phyloP scores from a whole-genome alignment of 2,113 vertebrate species.

The Atlantisia rogersi region DNA sequence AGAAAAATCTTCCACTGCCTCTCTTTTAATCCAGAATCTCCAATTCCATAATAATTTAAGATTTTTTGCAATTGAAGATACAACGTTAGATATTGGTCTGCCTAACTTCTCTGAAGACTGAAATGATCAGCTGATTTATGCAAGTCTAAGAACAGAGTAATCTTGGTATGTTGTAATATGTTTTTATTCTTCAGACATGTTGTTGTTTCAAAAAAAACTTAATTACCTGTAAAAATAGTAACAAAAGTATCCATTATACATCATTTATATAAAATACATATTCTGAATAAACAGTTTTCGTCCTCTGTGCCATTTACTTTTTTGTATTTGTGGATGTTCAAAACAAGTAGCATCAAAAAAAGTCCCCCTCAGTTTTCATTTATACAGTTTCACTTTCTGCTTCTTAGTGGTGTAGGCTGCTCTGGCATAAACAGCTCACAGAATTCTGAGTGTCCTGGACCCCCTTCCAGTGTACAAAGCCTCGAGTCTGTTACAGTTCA shows the following conservation, averaged over 20 bases:
- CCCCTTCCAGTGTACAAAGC: not conserved
- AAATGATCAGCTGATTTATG: not conserved
- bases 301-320: not conserved
- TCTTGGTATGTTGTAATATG: not conserved
- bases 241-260: not conserved
- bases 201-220: not conserved
- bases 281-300: not conserved
- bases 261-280: not conserved
- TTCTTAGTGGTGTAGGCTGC: not conserved
- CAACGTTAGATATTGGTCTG: not conserved
- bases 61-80: not conserved
- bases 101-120: not conserved
- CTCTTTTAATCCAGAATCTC: not conserved
- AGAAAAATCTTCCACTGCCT: not conserved
- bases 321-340: not conserved
- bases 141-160: not conserved
- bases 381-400: not conserved
- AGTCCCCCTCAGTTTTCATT: not conserved
- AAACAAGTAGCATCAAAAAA: not conserved
- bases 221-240: not conserved
- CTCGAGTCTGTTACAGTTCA: not conserved
- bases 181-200: not conserved
- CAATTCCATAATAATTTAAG: not conserved
- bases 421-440: not conserved
- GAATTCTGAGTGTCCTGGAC: not conserved